Evolutionary conservation across 1,140 invertebrate genomes (phyloP), one percentile per base, ranked within the genome.

Genomic region (Leptoteleia sp.): DNA sequence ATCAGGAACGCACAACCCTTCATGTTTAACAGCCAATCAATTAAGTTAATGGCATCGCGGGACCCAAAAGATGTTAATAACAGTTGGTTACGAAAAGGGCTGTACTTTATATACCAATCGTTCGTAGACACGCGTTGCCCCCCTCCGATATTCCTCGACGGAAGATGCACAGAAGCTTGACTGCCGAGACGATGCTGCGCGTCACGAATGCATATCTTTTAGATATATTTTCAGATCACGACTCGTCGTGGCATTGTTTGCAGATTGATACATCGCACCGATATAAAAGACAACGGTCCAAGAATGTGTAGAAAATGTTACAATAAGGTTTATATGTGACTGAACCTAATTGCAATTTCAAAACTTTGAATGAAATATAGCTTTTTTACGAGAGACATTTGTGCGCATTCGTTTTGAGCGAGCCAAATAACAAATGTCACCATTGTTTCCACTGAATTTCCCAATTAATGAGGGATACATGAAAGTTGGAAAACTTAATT

Each of bases 51-150:
- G 47, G 16, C 65, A 71, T 61, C 27, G 52, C 50, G 65, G 17
- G 37, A 47, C 31, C 25, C 43, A 16, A 59, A 38, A 48, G 35
- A 54, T 61, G 38, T 62, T 76, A 59, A 68, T 61, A 76, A 68
- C 55, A 59, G 59, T 40, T 13, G 40, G n/a, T 42, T 37, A 43
- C 48, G 27, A 64, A 61, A 65, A 59, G 31, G 50, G 31, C 29
- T 42, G 48, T 61, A 73, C 54, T 68, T 80, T 77, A 72, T 80
- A 80, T 80, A 72, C 61, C 50, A 19, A 27, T 52, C 25, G 33
- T 64, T 38, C 31, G 1, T 38, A 35, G 33, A 77, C 43, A 71
- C 43, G 19, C 43, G 16, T 70, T 64, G 13, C 47, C 77, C 77
- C 77, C 64, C 71, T 75, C 71, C 57, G 45, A 52, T 31, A 27